Evolutionary conservation across 1,140 invertebrate genomes (phyloP), one percentile per base, ranked within the genome.

Genomic region (Sarcophaga peregrina): DNA sequence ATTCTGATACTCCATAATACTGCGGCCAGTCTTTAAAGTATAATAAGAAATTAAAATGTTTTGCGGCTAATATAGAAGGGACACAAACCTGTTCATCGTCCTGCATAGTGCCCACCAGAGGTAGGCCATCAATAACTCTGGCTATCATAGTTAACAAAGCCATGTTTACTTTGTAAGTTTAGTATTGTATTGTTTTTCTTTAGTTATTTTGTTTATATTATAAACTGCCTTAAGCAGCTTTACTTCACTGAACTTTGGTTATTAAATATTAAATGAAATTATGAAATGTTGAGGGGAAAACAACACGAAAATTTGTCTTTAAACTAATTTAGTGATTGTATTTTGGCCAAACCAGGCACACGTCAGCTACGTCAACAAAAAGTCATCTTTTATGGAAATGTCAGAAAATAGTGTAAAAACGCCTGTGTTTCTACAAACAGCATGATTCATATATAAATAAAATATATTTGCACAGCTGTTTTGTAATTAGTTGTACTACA

Each of bases 121-220:
- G 98, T 83, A 99, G 93, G 8, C 98, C 98, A 92, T 99, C 98
- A 83, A 95, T 94, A 84, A 99, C 94, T 85, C 98, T 93, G 5
- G 97, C 98, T 88, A 99, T 98, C 96, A 99, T 98, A 83, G 98
- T 99, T 92, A 99, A 94, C 85, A 99, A 90, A 86, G 99, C 96
- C 98, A 99, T 99, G 90, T 92, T 96, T 84, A 37, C 4, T 37
- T 37, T 72, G 20, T 45, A 78, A 68, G 82, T 85, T 82, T 81
- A 74, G 76, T 37, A 37, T 82, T 72, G 76, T 37, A 37, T 82
- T 72, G 17, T 47, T 84, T 68, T 83, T 75, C 72, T 50, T 74
- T 76, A 48, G 37, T 17, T 78, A 20, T 20, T 48, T 50, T 78
- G 46, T 47, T 37, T 50, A 47, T 8, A 13, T 7, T 13, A 8